phyloP scores from a whole-genome alignment of 2,797 vertebrate genomes.

The Pristis pectinata region DNA sequence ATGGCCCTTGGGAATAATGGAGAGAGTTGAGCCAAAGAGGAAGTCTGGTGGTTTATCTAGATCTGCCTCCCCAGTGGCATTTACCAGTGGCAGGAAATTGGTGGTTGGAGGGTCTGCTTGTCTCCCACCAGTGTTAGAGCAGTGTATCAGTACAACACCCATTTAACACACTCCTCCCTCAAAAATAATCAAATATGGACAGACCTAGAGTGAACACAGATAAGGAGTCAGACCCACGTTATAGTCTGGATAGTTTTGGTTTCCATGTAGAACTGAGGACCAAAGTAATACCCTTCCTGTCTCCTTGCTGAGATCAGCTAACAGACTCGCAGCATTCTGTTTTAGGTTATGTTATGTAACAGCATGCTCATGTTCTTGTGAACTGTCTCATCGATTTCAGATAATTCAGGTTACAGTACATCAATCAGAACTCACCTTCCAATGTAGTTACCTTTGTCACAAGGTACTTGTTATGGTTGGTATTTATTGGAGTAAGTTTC shows the following conservation, averaged over 20 bases:
- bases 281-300: background rate
- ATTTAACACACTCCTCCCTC: too few relatives aligned
- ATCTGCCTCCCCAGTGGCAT: background rate
- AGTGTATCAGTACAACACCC: background rate
- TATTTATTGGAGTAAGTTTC: slow-evolving; percentile 73
- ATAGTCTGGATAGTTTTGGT: background rate
- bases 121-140: background rate
- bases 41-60: background rate
- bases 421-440: slow-evolving; percentile 57
- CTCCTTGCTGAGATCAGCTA: background rate
- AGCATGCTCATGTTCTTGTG: background rate
- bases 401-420: background rate
- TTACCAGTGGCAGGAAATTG: background rate
- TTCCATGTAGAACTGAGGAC: background rate
- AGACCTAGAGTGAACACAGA: background rate
- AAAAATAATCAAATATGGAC: background rate
- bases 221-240: background rate
- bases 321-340: background rate
- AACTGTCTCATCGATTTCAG: background rate
- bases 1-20: background rate
- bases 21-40: background rate
- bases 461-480: slow-evolving; percentile 60
- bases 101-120: background rate
- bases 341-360: background rate
- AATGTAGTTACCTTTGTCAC: slow-evolving; percentile 71